A percentile compares a stretch with the other conserved stretches of the same genome.
phyloP scores from a whole-genome alignment of 2,888 invertebrate species.

The Scaptomyza reducta region DNA sequence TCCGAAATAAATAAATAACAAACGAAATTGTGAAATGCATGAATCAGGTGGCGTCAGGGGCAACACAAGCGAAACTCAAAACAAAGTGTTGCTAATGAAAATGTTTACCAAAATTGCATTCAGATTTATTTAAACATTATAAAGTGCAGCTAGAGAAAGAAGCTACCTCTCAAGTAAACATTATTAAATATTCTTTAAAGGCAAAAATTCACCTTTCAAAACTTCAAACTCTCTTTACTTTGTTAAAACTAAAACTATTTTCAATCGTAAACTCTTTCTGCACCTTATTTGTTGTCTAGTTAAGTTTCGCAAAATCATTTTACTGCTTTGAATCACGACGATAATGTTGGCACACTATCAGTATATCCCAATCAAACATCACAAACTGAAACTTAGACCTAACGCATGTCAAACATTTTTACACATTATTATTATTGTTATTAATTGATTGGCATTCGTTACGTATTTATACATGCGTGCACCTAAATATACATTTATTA shows the following conservation, averaged over 20 bases:
- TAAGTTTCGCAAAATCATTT: neutral
- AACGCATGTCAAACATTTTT: neutral
- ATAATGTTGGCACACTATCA: too few relatives aligned
- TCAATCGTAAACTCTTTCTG: neutral
- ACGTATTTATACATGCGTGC: conserved; percentile 1
- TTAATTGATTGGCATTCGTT: conserved; percentile 21
- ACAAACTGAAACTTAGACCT: too few relatives aligned
- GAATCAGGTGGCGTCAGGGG: conserved; percentile 1
- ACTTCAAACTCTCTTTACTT: neutral
- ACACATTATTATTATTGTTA: conserved; percentile 5
- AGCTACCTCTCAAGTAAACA: neutral
- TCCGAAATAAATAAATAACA: conserved; percentile 10
- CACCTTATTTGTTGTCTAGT: neutral
- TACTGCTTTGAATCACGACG: too few relatives aligned
- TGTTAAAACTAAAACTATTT: neutral
- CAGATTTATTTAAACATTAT: neutral
- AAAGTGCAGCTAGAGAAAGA: too few relatives aligned
- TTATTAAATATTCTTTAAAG: too few relatives aligned
- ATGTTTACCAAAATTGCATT: conserved; percentile 7
- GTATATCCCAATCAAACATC: neutral
- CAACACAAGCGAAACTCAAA: conserved; percentile 13
- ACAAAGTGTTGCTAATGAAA: conserved; percentile 15
- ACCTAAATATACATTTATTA: neutral
- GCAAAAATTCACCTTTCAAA: neutral
- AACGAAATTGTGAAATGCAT: conserved; percentile 31